Evolutionary conservation across 2,888 invertebrate species (phyloP).

Genomic region (Caenorhabditis sinica): DNA sequence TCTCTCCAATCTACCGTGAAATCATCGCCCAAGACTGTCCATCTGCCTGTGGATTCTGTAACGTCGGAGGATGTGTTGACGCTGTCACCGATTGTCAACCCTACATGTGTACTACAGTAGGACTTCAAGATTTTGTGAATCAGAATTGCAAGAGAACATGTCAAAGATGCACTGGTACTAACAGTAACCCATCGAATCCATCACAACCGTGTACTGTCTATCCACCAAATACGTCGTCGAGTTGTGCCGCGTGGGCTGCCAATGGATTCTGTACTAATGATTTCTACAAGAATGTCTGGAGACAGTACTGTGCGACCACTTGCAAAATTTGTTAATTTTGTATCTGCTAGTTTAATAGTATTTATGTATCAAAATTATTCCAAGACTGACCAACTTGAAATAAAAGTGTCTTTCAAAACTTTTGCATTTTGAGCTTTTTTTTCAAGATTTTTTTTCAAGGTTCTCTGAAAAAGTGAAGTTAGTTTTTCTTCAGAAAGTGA

Average conservation of each 20-base stretch:
- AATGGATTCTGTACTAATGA: constrained; percentile 39
- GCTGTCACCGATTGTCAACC: constrained; percentile 47
- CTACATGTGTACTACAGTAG: constrained; percentile 51
- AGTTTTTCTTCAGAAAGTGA: too few relatives aligned
- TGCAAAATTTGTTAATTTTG: constrained; percentile 41
- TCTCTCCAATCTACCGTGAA: constrained; percentile 43
- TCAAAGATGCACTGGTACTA: not conserved
- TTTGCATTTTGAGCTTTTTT: too few relatives aligned
- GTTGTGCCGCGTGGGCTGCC: constrained; percentile 34
- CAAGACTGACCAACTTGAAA: constrained; percentile 3
- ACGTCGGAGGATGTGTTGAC: constrained; percentile 67
- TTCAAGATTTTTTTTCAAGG: too few relatives aligned
- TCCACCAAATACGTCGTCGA: constrained; percentile 7
- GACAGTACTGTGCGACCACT: constrained; percentile 46
- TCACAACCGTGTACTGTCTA: constrained; percentile 1
- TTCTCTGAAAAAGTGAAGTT: too few relatives aligned
- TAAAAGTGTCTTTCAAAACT: not conserved
- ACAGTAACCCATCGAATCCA: constrained; percentile 20
- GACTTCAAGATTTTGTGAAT: constrained; percentile 58
- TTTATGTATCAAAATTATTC: not conserved
- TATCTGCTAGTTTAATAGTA: not conserved
- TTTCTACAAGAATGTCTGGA: constrained; percentile 18
- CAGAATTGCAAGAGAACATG: constrained; percentile 73
- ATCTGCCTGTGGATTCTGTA: constrained; percentile 65
- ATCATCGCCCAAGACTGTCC: constrained; percentile 64